Evolutionary conservation across 2,113 vertebrate genomes (phyloP).

Genomic region (Thamnophis sirtalis): DNA sequence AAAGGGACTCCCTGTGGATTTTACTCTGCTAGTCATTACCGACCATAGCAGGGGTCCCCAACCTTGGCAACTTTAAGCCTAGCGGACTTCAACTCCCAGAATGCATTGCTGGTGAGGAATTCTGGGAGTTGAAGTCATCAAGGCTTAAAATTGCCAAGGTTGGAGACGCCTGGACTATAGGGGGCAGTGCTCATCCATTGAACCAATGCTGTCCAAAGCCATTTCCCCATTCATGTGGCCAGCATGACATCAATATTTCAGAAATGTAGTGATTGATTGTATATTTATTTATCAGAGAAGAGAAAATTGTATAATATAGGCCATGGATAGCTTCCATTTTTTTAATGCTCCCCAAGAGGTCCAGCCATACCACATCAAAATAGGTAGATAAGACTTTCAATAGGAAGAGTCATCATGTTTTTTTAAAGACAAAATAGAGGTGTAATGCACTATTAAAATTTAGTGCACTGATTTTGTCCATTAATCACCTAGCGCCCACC

Average conservation of each 20-base stretch:
- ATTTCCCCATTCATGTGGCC: not conserved
- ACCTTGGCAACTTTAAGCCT: too few species aligned
- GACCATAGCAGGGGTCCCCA: too few species aligned
- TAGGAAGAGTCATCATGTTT: not conserved
- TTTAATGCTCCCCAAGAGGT: not conserved
- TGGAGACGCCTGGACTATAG: too few species aligned
- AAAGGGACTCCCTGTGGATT: not conserved
- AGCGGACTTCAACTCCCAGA: too few species aligned
- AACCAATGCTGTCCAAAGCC: not conserved
- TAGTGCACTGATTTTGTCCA: not conserved
- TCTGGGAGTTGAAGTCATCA: too few species aligned
- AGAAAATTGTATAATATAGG: not conserved
- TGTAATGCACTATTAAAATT: not conserved
- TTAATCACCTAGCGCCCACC: not conserved
- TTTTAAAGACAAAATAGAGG: not conserved
- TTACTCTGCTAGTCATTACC: not conserved
- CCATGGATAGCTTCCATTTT: not conserved
- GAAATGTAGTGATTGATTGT: not conserved
- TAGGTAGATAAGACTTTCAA: not conserved
- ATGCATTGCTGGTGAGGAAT: too few species aligned
- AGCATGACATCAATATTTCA: not conserved
- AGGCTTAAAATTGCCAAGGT: too few species aligned
- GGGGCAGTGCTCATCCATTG: not conserved
- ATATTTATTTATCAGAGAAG: not conserved
- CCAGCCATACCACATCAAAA: not conserved